Evolutionary conservation across 92 coral and sea anemone genomes (phyloP), one percentile per base, ranked within the genome.

Genomic region (Epizoanthus fatuus): DNA sequence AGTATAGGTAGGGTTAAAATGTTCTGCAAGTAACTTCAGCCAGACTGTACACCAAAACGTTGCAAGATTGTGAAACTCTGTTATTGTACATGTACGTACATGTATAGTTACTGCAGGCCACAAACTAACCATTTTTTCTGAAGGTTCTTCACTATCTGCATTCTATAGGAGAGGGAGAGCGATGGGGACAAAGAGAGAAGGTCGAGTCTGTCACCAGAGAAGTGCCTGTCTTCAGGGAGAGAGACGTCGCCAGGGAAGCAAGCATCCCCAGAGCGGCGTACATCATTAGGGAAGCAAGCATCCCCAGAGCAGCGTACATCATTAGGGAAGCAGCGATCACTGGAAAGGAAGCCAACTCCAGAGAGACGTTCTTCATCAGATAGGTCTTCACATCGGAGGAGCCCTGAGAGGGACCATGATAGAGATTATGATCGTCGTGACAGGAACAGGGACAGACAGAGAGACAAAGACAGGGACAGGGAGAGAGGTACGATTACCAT

Each of bases 51-150:
- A 9, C 53, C 2, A 10, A 2, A 10, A 49, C 35, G 14, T 49
- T 1, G 8, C 49, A 44, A 1, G 49, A 44, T 44, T 4, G 9
- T 49, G 2, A 12, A 49, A 49, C 9, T 49, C 53, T 8, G 53
- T 49, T 49, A 12, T 2, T 12, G 8, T 49, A 9, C 53, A 49
- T 10, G 11, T 49, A 10, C 4, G 0, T 7, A 47, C 8, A 44
- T 9, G 11, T 49, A 12, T 49, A 49, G 53, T 8, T 12, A 49
- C 53, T 8, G 53, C 17, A 53, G 20, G 7, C 56, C 86, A 76
- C 44, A 73, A 91, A 94, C 98, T 94, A 91, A 94, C 89, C 73
- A 74, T 29, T 68, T 91, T 94, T 92, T 82, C 98, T 92, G 91
- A 92, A 94, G 93, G 91, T 35, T 88, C 87, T 74, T 75, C 38